Percentiles rank a stretch among this genome's conserved stretches.
Conservation (phyloP, 1,140 invertebrate genomes). For the Amphibalanus amphitrite region DNA sequence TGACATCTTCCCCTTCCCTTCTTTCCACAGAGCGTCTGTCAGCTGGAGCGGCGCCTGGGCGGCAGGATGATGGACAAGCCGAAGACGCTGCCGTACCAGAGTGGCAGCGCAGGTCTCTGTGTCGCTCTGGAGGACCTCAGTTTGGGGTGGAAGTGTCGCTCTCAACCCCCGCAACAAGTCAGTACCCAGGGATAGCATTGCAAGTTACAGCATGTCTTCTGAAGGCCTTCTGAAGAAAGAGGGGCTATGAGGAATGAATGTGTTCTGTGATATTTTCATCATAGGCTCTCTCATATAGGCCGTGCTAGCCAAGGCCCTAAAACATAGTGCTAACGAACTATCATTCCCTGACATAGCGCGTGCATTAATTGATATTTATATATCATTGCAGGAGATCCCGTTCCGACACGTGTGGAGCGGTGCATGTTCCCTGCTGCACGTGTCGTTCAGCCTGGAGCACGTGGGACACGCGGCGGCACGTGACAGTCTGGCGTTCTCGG, state of each 20-base stretch:
- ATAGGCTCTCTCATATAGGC: background rate
- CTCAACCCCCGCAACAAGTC: conserved; percentile 46
- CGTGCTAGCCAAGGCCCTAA: too few relatives aligned
- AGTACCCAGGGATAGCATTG: background rate
- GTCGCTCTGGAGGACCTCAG: conserved; percentile 66
- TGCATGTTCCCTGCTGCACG: conserved; percentile 66
- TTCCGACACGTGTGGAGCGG: conserved; percentile 78
- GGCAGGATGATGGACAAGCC: conserved; percentile 72
- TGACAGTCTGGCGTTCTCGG: background rate
- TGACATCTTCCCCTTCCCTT: too few relatives aligned
- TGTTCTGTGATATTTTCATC: background rate
- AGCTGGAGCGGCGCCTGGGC: conserved; percentile 57
- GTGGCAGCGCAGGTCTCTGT: conserved; percentile 67
- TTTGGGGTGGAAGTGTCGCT: conserved; percentile 67
- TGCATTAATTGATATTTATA: background rate
- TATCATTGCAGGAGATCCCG: conserved; percentile 47
- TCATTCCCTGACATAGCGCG: background rate
- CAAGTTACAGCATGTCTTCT: background rate
- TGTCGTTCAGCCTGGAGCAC: conserved; percentile 64
- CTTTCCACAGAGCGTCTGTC: conserved; percentile 9
- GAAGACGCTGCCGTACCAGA: conserved; percentile 65
- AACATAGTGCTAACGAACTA: too few relatives aligned
- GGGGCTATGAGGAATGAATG: background rate
- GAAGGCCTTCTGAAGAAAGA: too few relatives aligned
- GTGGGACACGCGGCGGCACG: background rate